Base-by-base conservation (phyloP, 2,113 vertebrate genomes). In the Lophura nycthemera region DNA sequence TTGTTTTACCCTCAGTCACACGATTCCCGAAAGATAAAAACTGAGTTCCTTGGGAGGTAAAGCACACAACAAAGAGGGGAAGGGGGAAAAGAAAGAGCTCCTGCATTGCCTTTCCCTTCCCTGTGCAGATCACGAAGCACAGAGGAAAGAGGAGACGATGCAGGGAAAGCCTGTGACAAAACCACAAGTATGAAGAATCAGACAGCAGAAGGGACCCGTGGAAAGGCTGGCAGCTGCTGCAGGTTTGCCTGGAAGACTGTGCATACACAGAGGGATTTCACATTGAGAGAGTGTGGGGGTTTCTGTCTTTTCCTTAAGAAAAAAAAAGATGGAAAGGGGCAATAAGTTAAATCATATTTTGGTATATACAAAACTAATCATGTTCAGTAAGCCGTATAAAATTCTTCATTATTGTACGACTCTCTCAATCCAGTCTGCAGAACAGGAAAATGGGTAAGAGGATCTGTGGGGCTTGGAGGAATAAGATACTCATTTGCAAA, bases 281-380 rank as follows among this genome's bases (percentile, higher is more conserved):
- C 32, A 63, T 2, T 82, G 92, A 94, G 87, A 42, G 30, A 91
- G 61, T 47, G 67, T 22, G 64, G 67, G 79, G 82, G 76, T 38
- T 92, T 93, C 83, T 93, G 72, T 59, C 65, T 74, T 88, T 15
- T 47, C 47, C 76, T 89, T 75, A 45, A 13, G 75, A 91, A 92
- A 90, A 52, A 48, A 71, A 85, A 88, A 57, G 42, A 85, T 93
- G 73, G 88, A 90, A 45, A 59, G 88, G 96, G 96, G 92, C 85
- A 92, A 91, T n/a, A 95, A 96, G 85, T 97, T 94, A 96, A 97
- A 95, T 91, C 82, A 96, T 90, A 95, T 85, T 95, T 89, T 90
- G 95, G 75, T 92, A 97, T 96, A 96, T 97, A 97, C 96, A 98
- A 86, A 97, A 95, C 85, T 96, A 95, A 93, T 77, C 88, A 80